These are phyloP conservation scores for Aphelocoma californica DNA, from an alignment of 2,797 vertebrate species.

Conservation along the genomic window DNA sequence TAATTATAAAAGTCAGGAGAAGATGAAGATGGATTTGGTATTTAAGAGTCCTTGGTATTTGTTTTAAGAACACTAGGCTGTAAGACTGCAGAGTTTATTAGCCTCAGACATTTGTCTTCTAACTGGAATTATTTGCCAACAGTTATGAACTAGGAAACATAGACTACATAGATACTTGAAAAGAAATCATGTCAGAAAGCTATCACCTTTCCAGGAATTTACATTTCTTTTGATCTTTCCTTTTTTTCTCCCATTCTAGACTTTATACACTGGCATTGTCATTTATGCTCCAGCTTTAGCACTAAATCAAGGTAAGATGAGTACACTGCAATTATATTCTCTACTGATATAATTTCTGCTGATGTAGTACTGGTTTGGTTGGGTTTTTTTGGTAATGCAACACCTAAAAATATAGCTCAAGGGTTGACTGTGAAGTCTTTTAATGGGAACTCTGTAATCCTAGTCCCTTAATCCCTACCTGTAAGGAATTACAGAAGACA, in stretches of 20 bases:
- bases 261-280: constrained; percentile 81
- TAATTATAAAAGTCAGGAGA: not conserved
- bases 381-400: not conserved
- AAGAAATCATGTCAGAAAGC: not conserved
- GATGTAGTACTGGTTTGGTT: not conserved
- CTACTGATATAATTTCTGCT: not conserved
- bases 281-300: constrained; percentile 82
- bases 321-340: not conserved
- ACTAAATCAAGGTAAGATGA: constrained; percentile 79
- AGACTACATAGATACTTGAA: not conserved
- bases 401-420: not conserved
- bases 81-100: not conserved
- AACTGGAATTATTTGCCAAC: not conserved
- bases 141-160: not conserved
- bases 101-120: not conserved
- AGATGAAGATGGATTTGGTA: not conserved
- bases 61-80: not conserved
- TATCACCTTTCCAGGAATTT: not conserved
- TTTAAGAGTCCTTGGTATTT: not conserved
- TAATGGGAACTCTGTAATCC: not conserved
- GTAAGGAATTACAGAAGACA: not conserved
- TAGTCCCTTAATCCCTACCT: not conserved
- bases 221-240: not conserved
- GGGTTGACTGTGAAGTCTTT: not conserved
- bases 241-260: constrained; percentile 48